Evolutionary conservation across 2,888 invertebrate genomes (phyloP).

Genomic region (Drosophila dives): DNA sequence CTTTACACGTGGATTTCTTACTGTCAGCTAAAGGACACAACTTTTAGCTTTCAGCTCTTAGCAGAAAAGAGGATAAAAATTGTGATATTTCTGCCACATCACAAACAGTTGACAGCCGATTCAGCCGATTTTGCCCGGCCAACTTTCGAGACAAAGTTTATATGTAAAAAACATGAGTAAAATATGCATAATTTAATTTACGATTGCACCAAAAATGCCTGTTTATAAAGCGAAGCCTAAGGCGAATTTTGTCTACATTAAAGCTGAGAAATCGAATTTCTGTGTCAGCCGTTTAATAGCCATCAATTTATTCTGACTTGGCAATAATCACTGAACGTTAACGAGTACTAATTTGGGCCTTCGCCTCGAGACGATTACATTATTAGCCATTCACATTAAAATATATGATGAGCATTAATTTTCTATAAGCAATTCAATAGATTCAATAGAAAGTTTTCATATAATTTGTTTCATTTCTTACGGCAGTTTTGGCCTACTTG

Average conservation of each 20-base stretch:
- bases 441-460: background rate
- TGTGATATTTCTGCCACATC: slow-evolving; percentile 55
- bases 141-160: slow-evolving; percentile 21
- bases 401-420: background rate
- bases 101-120: slow-evolving; percentile 47
- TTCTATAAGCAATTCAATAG: background rate
- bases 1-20: background rate
- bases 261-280: background rate
- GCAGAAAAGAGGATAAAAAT: slow-evolving; percentile 25
- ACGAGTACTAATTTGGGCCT: background rate
- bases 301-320: background rate
- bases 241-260: background rate
- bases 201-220: slow-evolving; percentile 18
- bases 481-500: background rate
- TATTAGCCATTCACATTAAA: background rate
- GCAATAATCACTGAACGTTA: background rate
- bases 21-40: slow-evolving; percentile 12
- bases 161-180: slow-evolving; percentile 11
- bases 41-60: slow-evolving; percentile 20
- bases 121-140: slow-evolving; percentile 27
- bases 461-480: background rate
- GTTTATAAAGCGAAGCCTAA: background rate
- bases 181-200: slow-evolving; percentile 57
- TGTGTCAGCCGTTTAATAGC: no score
- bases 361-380: background rate